Evolutionary conservation across 2,113 vertebrate genomes (phyloP).

Genomic region (Brachyistius frenatus): DNA sequence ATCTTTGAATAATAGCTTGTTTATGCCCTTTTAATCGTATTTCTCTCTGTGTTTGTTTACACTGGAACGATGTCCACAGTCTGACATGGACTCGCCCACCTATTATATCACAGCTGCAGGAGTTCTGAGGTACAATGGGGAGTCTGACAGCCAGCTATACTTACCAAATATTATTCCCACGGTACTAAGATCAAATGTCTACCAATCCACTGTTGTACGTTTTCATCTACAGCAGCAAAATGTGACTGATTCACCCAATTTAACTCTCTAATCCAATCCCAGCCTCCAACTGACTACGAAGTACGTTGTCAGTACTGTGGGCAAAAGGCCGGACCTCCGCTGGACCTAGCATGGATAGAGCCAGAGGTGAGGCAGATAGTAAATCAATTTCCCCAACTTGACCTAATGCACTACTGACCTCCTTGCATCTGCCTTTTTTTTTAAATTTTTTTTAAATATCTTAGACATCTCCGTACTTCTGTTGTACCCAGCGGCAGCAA

Average conservation of each 20-base stretch:
- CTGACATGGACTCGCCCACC: conserved; percentile 4
- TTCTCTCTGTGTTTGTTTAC: conserved; percentile 11
- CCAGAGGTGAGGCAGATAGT: conserved; percentile 58
- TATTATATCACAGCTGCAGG: conserved; percentile 55
- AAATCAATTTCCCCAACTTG: neutral
- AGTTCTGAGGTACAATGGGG: conserved; percentile 69
- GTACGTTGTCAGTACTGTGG: conserved; percentile 77
- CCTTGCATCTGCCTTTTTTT: neutral
- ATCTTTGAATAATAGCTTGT: neutral
- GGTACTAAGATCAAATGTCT: conserved; percentile 41
- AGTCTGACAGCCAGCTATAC: conserved; percentile 49
- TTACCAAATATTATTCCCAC: conserved; percentile 4
- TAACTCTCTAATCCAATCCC: conserved; percentile 30
- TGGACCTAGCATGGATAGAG: conserved; percentile 35
- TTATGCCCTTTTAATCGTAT: neutral
- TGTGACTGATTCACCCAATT: neutral
- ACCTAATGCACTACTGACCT: neutral
- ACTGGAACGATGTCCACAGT: neutral
- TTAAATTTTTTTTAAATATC: neutral
- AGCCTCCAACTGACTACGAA: conserved; percentile 7
- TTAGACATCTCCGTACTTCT: conserved; percentile 56
- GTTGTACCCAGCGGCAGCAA: conserved; percentile 64
- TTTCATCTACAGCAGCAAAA: neutral
- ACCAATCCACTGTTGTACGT: neutral
- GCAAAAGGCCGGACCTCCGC: conserved; percentile 44